Conservation (phyloP, 1,140 invertebrate species). For the Dinoponera quadriceps region DNA sequence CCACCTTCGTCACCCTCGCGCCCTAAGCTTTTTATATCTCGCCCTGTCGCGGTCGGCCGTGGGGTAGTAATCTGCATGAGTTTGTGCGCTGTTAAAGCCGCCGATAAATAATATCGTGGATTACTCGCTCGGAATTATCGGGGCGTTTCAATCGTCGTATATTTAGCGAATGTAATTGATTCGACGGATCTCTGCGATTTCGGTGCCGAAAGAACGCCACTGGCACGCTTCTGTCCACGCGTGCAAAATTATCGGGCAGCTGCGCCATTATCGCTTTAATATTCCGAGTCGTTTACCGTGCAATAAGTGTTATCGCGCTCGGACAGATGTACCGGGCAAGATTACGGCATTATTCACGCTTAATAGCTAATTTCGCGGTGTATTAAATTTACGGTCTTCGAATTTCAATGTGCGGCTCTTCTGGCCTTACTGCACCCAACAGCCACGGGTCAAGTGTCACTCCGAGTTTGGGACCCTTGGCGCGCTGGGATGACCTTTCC, state of each 20-base stretch:
- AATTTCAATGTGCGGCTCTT: slow-evolving; percentile 45
- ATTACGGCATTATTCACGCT: slow-evolving; percentile 49
- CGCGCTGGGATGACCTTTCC: background rate
- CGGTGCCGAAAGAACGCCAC: no score
- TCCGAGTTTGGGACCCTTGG: background rate
- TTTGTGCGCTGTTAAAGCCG: background rate
- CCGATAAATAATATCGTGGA: no score
- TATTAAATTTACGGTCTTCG: slow-evolving; percentile 40
- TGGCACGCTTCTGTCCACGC: background rate
- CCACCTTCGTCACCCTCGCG: slow-evolving; percentile 18
- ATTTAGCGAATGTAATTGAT: no score
- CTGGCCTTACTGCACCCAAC: slow-evolving; percentile 10
- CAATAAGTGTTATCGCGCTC: slow-evolving; percentile 41
- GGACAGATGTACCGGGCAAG: slow-evolving; percentile 41
- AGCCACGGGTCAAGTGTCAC: slow-evolving; percentile 32
- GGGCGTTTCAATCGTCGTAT: no score
- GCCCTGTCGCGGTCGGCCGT: background rate
- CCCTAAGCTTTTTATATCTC: slow-evolving; percentile 19
- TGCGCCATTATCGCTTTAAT: slow-evolving; percentile 42
- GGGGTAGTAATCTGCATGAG: background rate
- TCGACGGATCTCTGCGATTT: background rate
- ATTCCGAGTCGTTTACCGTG: slow-evolving; percentile 46
- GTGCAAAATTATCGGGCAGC: slow-evolving; percentile 1
- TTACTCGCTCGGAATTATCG: no score
- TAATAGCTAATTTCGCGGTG: slow-evolving; percentile 44